Percentiles rank a stretch among this genome's conserved stretches.
Conservation (phyloP, 2,888 invertebrate genomes). For the Zhuqinia jingwanae region DNA sequence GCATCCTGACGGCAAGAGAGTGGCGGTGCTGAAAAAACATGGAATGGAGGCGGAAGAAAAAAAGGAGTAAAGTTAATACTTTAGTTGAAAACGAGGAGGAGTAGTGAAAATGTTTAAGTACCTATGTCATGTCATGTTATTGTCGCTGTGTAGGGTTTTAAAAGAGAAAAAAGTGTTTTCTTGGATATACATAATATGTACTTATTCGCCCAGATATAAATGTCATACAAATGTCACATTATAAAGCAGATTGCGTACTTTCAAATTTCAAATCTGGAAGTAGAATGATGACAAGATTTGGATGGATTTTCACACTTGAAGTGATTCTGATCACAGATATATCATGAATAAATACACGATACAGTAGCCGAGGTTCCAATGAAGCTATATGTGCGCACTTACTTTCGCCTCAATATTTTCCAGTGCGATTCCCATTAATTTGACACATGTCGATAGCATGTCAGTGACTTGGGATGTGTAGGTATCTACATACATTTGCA, state of each 20-base stretch:
- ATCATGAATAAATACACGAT: not conserved
- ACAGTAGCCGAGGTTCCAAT: not conserved
- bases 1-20: not conserved
- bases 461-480: not conserved
- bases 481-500: too few relatives aligned
- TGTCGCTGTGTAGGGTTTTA: too few relatives aligned
- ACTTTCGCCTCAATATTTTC: not conserved
- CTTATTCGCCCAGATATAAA: too few relatives aligned
- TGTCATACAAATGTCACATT: not conserved
- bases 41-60: conserved; percentile 27
- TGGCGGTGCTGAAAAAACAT: not conserved
- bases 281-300: conserved; percentile 5
- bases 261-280: not conserved
- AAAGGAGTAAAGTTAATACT: conserved; percentile 15
- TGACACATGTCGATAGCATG: conserved; percentile 8
- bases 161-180: too few relatives aligned
- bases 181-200: too few relatives aligned
- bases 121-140: too few relatives aligned
- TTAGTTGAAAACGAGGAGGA: not conserved
- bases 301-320: conserved; percentile 35
- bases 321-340: conserved; percentile 40
- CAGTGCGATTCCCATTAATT: not conserved
- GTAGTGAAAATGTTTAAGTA: too few relatives aligned
- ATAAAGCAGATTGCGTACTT: not conserved
- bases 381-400: not conserved